Base-by-base conservation (phyloP, 2,888 invertebrate species). In the Atrina japonica region DNA sequence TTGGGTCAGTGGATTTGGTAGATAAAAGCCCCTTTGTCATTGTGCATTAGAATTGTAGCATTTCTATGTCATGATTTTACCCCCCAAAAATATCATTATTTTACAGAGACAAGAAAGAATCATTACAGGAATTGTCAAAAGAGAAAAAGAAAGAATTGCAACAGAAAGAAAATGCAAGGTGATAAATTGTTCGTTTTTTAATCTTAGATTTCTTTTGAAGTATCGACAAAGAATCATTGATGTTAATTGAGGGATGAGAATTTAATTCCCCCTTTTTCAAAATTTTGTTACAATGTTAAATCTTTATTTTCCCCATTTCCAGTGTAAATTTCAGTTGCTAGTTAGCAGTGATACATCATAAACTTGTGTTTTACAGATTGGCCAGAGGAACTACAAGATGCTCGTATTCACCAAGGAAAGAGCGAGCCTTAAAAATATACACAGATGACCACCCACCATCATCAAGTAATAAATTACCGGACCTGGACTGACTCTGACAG, bases 341-440 rank as follows among this genome's bases (percentile, higher is more conserved):
- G n/a, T n/a, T n/a, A n/a, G n/a, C n/a, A n/a, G n/a, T n/a, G n/a
- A n/a, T n/a, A n/a, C n/a, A n/a, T n/a, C n/a, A n/a, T n/a, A n/a
- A n/a, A n/a, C n/a, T n/a, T n/a, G n/a, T 50, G 14, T 58, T 7
- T 29, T 55, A 43, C 35, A 86, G 86, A 68, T 73, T 84, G 59
- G 81, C 83, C 6, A 80, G 83, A 68, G 74, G 63, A 49, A 75
- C 60, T 76, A 66, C 59, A 75, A 83, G 41, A 70, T 81, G 53
- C 69, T 83, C 82, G 3, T 88, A 87, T 75, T 93, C 93, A 68
- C 93, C 93, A 45, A 92, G 94, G 56, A 93, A 93, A 83, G 95
- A 95, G 88, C 92, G 93, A 83, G 94, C 94, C 35, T 91, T 95
- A 60, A 95, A 94, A 91, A 95, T 95, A 81, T 94, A 94, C 89